These are phyloP conservation scores for Indicator maculatus DNA, from an alignment of 2,113 vertebrate genomes.

Conservation along the genomic window DNA sequence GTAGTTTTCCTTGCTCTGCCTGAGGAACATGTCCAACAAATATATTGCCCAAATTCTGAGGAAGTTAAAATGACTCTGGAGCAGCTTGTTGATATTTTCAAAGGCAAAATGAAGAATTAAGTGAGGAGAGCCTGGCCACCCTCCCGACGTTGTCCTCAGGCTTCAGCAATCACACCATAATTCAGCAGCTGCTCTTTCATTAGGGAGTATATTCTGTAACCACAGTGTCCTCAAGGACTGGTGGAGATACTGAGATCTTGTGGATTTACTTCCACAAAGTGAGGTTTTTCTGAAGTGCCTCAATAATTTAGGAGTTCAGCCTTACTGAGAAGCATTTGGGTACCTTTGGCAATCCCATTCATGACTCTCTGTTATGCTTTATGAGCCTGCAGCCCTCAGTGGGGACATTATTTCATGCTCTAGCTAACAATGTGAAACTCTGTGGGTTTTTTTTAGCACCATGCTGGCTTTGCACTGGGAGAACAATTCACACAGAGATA, in stretches of 20 bases:
- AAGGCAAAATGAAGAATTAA: neutral
- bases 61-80: neutral
- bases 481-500: neutral
- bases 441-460: neutral
- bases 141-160: neutral
- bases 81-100: neutral
- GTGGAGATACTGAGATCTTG: neutral
- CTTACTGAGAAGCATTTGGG: neutral
- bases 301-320: neutral
- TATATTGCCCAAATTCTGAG: neutral
- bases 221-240: accelerated
- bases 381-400: neutral
- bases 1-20: neutral
- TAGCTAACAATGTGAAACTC: neutral
- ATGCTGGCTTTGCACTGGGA: neutral
- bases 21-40: neutral
- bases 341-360: neutral
- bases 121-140: neutral
- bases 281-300: neutral
- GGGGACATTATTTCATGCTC: neutral
- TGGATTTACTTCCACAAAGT: neutral
- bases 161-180: neutral
- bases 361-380: neutral
- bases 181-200: neutral
- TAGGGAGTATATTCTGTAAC: neutral